Percentiles rank a stretch among this genome's conserved stretches.
Conservation (phyloP, 2,888 invertebrate genomes). For the Microctonus brassicae region DNA sequence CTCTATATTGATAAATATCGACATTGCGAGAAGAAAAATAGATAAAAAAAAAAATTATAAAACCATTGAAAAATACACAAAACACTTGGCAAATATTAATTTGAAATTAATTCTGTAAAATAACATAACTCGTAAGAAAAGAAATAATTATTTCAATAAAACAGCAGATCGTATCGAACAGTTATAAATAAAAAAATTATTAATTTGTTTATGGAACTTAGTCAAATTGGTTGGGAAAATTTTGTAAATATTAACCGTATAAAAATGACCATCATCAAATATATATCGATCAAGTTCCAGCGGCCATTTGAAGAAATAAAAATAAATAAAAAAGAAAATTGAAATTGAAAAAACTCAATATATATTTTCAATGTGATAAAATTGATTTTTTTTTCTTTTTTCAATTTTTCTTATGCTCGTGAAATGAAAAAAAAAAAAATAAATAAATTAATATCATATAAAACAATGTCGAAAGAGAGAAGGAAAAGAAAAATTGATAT, state of each 20-base stretch:
- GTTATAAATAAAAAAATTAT: slow-evolving; percentile 49
- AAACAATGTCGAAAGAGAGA: no score
- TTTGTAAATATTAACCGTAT: slow-evolving; percentile 60
- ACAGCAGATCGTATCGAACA: slow-evolving; percentile 58
- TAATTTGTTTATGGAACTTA: slow-evolving; percentile 51
- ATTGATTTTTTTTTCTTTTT: slow-evolving; percentile 10
- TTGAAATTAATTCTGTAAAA: no score
- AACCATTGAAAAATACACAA: slow-evolving; percentile 15
- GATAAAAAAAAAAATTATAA: slow-evolving; percentile 49
- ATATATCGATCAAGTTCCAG: slow-evolving; percentile 56
- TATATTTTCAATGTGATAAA: slow-evolving; percentile 46
- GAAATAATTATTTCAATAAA: slow-evolving; percentile 28
- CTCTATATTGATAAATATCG: slow-evolving; percentile 68
- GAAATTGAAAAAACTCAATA: slow-evolving; percentile 6
- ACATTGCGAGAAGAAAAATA: slow-evolving; percentile 56
- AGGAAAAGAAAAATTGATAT: neutral
- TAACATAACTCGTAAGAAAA: no score
- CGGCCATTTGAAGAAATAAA: slow-evolving; percentile 39
- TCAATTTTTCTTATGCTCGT: slow-evolving; percentile 4
- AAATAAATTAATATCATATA: neutral
- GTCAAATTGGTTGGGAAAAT: slow-evolving; percentile 60
- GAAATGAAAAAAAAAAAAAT: slow-evolving; percentile 1
- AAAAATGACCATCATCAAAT: slow-evolving; percentile 52
- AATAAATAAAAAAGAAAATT: slow-evolving; percentile 7
- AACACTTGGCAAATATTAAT: no score